Evolutionary conservation across 2,888 invertebrate species (phyloP).

Genomic region (Ernsta delagoae): DNA sequence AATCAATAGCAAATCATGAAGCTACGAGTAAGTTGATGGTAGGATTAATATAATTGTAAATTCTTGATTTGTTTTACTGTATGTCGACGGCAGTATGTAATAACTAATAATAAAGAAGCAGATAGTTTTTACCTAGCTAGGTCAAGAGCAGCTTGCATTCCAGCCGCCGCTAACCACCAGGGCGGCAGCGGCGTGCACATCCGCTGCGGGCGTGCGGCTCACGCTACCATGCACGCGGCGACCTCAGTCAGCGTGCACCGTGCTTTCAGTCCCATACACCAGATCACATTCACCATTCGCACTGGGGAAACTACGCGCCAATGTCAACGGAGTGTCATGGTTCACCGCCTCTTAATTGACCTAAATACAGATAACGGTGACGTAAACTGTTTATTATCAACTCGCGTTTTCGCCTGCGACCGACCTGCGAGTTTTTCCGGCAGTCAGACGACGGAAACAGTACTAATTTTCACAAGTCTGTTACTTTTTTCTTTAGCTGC

Average conservation of each 20-base stretch:
- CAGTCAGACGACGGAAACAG: constrained; percentile 12
- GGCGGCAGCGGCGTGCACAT: constrained; percentile 80
- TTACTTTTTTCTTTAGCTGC: not conserved
- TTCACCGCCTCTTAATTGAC: constrained; percentile 68
- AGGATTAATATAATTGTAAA: too few relatives aligned
- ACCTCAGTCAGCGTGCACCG: constrained; percentile 41
- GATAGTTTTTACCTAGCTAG: constrained; percentile 70
- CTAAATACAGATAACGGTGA: constrained; percentile 71
- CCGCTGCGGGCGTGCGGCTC: constrained; percentile 68
- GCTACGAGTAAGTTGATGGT: too few relatives aligned
- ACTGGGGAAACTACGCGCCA: constrained; percentile 57
- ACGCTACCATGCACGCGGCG: constrained; percentile 48
- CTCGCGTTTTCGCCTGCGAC: constrained; percentile 46
- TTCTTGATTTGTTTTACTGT: not conserved
- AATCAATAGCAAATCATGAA: too few relatives aligned
- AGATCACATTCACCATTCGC: constrained; percentile 69
- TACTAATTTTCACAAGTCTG: constrained; percentile 6
- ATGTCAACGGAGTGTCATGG: constrained; percentile 77
- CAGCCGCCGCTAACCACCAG: constrained; percentile 78
- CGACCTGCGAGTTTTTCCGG: constrained; percentile 29
- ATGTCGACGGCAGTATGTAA: not conserved
- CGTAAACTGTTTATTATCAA: constrained; percentile 64
- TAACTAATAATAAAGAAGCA: not conserved
- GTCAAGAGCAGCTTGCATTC: constrained; percentile 84
- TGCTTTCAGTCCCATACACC: constrained; percentile 52